A percentile compares a stretch with the other conserved stretches of the same genome.
Evolutionary conservation across 2,888 invertebrate genomes (phyloP).

Genomic region (Mesoligia furuncula): DNA sequence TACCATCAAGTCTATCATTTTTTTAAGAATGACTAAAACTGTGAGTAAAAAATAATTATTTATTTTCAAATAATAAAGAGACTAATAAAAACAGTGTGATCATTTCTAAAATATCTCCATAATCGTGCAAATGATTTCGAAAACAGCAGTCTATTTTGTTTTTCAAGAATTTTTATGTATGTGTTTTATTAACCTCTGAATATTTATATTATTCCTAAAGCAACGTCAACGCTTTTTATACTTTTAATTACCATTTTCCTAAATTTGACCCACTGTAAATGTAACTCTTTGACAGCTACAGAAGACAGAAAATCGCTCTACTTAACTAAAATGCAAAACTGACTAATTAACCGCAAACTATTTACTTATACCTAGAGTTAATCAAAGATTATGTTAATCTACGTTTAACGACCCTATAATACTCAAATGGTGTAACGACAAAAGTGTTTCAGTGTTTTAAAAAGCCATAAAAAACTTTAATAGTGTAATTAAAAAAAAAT

Average conservation of each 20-base stretch:
- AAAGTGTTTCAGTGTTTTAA: conserved; percentile 61
- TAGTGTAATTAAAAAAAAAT: conserved; percentile 50
- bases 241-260: conserved; percentile 8
- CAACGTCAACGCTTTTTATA: conserved; percentile 16
- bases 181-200: not conserved
- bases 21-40: not conserved
- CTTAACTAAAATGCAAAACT: conserved; percentile 4
- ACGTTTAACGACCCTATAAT: conserved; percentile 42
- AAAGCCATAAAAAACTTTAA: conserved; percentile 58
- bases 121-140: not conserved
- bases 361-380: conserved; percentile 30
- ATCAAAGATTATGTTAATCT: conserved; percentile 53
- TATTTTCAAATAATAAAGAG: not conserved
- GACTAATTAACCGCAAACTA: conserved; percentile 30
- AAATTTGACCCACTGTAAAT: not conserved
- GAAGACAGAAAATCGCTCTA: conserved; percentile 3
- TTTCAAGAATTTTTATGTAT: not conserved
- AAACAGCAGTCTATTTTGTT: not conserved
- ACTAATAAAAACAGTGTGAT: not conserved
- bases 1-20: not conserved
- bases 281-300: not conserved
- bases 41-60: not conserved
- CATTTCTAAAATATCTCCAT: not conserved
- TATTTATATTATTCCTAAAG: conserved; percentile 9
- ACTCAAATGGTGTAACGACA: conserved; percentile 36